phyloP scores from a whole-genome alignment of 2,888 invertebrate species.

The Drosophila nr. fundita region DNA sequence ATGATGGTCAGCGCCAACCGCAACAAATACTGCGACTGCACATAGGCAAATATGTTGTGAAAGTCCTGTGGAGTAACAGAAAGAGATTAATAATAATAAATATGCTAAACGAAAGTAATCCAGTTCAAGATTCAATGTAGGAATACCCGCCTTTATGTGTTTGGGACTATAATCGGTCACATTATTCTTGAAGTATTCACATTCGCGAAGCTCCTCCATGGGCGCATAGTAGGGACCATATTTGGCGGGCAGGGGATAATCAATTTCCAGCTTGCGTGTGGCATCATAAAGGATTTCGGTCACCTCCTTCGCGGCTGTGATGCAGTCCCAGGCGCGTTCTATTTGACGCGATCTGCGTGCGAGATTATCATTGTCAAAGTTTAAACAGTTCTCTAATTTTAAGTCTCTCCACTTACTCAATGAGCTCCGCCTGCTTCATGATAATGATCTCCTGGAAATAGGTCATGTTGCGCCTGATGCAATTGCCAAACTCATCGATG shows the following conservation, averaged over 20 bases:
- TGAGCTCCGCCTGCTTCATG: slow-evolving; percentile 82
- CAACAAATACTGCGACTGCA: slow-evolving; percentile 84
- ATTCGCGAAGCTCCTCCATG: slow-evolving; percentile 84
- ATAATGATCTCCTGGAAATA: slow-evolving; percentile 84
- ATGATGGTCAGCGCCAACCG: slow-evolving; percentile 83
- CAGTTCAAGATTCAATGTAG: neutral
- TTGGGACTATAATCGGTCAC: slow-evolving; percentile 83
- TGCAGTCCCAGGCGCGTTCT: slow-evolving; percentile 84
- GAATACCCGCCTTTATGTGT: slow-evolving; percentile 80
- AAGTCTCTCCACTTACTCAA: slow-evolving; percentile 71
- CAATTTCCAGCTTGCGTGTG: slow-evolving; percentile 82
- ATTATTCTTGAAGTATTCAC: slow-evolving; percentile 84
- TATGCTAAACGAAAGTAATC: neutral
- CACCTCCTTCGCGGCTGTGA: slow-evolving; percentile 83
- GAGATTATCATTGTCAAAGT: neutral
- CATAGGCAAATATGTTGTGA: slow-evolving; percentile 85
- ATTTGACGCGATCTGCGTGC: slow-evolving; percentile 79
- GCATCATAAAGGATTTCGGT: slow-evolving; percentile 83
- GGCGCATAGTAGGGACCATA: slow-evolving; percentile 81
- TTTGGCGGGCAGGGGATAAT: slow-evolving; percentile 75
- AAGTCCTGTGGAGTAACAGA: slow-evolving; percentile 76
- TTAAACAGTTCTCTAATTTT: neutral
- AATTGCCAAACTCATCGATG: slow-evolving; percentile 84
- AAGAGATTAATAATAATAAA: neutral
- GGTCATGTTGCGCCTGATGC: slow-evolving; percentile 83